Percentiles rank a stretch among this genome's conserved stretches.
These are phyloP conservation scores for Danaus plexippus DNA, from an alignment of 1,140 invertebrate genomes.

Conservation along the genomic window DNA sequence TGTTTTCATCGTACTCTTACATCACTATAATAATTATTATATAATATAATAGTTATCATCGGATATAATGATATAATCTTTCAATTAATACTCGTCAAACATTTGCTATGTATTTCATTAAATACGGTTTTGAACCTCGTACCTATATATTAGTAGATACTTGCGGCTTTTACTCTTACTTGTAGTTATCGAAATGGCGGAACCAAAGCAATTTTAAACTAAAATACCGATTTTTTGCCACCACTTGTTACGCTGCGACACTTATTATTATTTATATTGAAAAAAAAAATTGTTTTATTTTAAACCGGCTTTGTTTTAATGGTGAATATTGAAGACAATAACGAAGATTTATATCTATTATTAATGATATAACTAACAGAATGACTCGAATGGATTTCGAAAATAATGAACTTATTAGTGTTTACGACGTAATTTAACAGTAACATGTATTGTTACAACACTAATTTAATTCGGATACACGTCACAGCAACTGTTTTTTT, in stretches of 20 bases:
- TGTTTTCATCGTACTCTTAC: not conserved
- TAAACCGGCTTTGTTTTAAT: constrained; percentile 54
- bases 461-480: constrained; percentile 33
- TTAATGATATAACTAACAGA: constrained; percentile 61
- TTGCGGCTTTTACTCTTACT: constrained; percentile 39
- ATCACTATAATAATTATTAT: too few relatives aligned
- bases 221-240: constrained; percentile 42
- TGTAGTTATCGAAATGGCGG: constrained; percentile 52
- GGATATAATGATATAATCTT: not conserved
- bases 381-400: constrained; percentile 56
- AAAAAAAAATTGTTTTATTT: constrained; percentile 13
- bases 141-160: constrained; percentile 32
- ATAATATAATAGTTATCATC: not conserved
- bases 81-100: constrained; percentile 19
- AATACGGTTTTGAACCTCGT: constrained; percentile 58
- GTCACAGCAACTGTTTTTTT: constrained; percentile 14
- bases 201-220: constrained; percentile 60
- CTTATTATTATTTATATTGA: constrained; percentile 12
- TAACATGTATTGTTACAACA: constrained; percentile 27
- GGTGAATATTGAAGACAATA: constrained; percentile 68
- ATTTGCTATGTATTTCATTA: constrained; percentile 40
- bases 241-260: constrained; percentile 63
- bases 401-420: constrained; percentile 47
- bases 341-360: constrained; percentile 68
- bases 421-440: constrained; percentile 25